Evolutionary conservation across 1,140 invertebrate genomes (phyloP).

Genomic region (Drosophila mayri): DNA sequence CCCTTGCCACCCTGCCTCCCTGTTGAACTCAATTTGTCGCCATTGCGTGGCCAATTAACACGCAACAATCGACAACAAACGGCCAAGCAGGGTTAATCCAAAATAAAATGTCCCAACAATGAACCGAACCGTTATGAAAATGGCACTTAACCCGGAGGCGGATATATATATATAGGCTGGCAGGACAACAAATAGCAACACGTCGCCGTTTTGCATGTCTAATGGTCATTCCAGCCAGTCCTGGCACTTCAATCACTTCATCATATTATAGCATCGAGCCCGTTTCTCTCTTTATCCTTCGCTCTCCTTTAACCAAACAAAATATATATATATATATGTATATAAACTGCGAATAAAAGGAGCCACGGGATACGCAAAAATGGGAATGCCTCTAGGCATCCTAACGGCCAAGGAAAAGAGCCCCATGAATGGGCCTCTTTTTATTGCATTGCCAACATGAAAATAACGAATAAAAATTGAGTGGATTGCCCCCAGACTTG

Average conservation of each 20-base stretch:
- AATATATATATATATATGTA: background rate
- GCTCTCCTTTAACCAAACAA: background rate
- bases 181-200: slow-evolving; percentile 69
- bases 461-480: slow-evolving; percentile 79
- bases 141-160: slow-evolving; percentile 5
- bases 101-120: slow-evolving; percentile 45
- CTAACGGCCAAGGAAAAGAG: slow-evolving; percentile 10
- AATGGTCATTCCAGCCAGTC: slow-evolving; percentile 60
- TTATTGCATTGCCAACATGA: slow-evolving; percentile 61
- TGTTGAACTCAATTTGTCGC: slow-evolving; percentile 74
- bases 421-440: slow-evolving; percentile 33
- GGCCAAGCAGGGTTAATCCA: slow-evolving; percentile 5
- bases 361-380: slow-evolving; percentile 25
- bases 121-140: slow-evolving; percentile 33
- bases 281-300: background rate
- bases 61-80: slow-evolving; percentile 59
- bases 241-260: slow-evolving; percentile 78
- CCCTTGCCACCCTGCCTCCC: background rate
- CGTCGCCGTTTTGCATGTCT: slow-evolving; percentile 71
- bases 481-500: slow-evolving; percentile 57
- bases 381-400: slow-evolving; percentile 18
- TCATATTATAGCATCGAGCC: slow-evolving; percentile 50
- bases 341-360: slow-evolving; percentile 10
- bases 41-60: slow-evolving; percentile 80
- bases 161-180: background rate